Conservation (phyloP, 2,113 vertebrate genomes). For the Lates calcarifer region DNA sequence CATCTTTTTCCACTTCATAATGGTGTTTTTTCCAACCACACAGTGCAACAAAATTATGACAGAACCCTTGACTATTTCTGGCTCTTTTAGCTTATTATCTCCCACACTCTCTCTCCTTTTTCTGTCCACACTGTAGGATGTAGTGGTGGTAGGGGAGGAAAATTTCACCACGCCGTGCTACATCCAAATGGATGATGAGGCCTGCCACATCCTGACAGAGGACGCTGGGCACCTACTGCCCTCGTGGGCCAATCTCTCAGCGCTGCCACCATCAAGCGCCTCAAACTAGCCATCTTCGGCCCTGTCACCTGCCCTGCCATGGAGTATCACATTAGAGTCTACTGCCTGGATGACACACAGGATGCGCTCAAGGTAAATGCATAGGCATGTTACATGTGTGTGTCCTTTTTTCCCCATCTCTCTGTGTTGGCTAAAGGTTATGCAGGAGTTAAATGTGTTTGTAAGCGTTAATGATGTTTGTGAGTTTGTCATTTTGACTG, state of each 20-base stretch:
- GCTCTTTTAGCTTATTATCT: not conserved
- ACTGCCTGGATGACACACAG: slow-evolving; percentile 97
- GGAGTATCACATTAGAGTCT: slow-evolving; percentile 96
- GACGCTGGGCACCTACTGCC: slow-evolving; percentile 92
- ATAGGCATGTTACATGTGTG: not conserved
- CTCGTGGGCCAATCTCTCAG: slow-evolving; percentile 93
- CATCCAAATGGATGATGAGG: slow-evolving; percentile 94
- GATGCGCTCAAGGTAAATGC: slow-evolving; percentile 92
- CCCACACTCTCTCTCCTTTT: slow-evolving; percentile 7
- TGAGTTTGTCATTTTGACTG: slow-evolving; percentile 24
- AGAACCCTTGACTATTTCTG: not conserved
- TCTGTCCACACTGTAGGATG: slow-evolving; percentile 84
- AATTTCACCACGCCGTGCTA: slow-evolving; percentile 98
- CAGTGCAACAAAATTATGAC: not conserved
- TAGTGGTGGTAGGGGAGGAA: slow-evolving; percentile 95
- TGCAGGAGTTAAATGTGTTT: slow-evolving; percentile 10
- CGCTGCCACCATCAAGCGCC: slow-evolving; percentile 93
- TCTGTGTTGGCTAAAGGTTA: slow-evolving; percentile 8
- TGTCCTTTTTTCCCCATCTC: slow-evolving; percentile 11
- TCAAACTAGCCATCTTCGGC: slow-evolving; percentile 95
- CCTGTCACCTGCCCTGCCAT: slow-evolving; percentile 91
- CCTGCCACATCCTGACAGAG: slow-evolving; percentile 97
- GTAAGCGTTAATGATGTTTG: slow-evolving; percentile 19
- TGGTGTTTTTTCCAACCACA: not conserved
- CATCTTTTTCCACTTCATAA: not conserved